Base-by-base conservation (phyloP, 2,113 vertebrate species). In the Triplophysa rosa region DNA sequence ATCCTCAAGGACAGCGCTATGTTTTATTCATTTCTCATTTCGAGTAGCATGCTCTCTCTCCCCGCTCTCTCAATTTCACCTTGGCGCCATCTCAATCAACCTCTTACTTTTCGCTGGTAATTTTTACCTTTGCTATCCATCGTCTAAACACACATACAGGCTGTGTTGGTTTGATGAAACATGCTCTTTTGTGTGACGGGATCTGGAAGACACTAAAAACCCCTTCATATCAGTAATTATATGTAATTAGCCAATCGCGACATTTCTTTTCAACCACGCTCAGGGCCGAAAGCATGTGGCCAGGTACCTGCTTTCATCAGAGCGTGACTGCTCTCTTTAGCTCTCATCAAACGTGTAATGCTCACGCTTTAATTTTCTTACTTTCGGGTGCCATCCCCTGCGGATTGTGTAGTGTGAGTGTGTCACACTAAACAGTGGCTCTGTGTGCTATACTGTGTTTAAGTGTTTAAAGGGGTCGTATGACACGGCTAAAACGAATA, bases 21-120 rank as follows among this genome's bases (percentile, higher is more conserved):
- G 81, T 67, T 80, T 85, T 83, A 80, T 85, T 85, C 75, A 83
- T 69, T 61, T 63, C 74, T 85, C 62, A 61, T 80, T 75, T 61
- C 54, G 33, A 40, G 64, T 33, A 37, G 19, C 8, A 2, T 65
- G 62, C 52, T 14, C 42, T 68, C 64, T 64, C 64, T 7, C 23
- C 26, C 37, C 59, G 61, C 42, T 67, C 4, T 68, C 47, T 52
- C 47, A 26, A 56, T 45, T n/a, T 64, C 24, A 56, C 61, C 23
- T n/a, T 42, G 4, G 24, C 73, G 63, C 19, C 52, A 73, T 63
- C 67, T 67, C 42, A 80, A 37, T 67, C 67, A 73, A 77, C 70
- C 78, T 40, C 47, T 61, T 61, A 19, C 54, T 80, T 83, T 80
- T 77, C 63, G 72, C 24, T 19, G 59, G 47, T 67, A 42, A 54